Conservation (phyloP, 2,797 vertebrate genomes). For the Neomorphus geoffroyi region DNA sequence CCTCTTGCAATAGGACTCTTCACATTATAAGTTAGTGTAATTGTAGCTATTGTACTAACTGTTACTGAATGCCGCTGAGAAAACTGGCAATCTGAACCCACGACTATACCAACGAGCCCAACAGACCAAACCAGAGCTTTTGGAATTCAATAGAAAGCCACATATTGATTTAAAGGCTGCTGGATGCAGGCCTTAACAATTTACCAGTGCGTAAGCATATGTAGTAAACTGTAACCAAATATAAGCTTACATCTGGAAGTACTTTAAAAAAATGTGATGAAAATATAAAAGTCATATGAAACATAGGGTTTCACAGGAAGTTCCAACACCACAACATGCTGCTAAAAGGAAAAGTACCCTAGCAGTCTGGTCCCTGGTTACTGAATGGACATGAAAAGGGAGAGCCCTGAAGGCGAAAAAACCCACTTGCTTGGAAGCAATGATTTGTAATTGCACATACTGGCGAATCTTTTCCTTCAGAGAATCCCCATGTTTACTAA, state of each 20-base stretch:
- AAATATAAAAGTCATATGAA: slow-evolving; percentile 36
- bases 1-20: not conserved
- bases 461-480: not conserved
- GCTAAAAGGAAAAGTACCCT: slow-evolving; percentile 41
- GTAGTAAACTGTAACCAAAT: slow-evolving; percentile 20
- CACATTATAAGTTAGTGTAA: not conserved
- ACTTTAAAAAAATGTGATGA: slow-evolving; percentile 23
- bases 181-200: not conserved
- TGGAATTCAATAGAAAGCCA: not conserved
- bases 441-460: not conserved
- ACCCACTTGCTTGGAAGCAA: not conserved
- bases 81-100: not conserved
- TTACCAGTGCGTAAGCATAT: not conserved
- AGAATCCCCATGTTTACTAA: not conserved
- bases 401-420: not conserved
- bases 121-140: not conserved
- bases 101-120: not conserved
- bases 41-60: not conserved
- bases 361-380: not conserved
- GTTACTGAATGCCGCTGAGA: not conserved
- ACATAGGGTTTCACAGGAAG: slow-evolving; percentile 46
- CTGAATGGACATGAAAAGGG: not conserved
- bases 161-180: not conserved
- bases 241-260: slow-evolving; percentile 35
- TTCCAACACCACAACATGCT: slow-evolving; percentile 36